These are phyloP conservation scores for Hucho hucho DNA, from an alignment of 2,113 vertebrate species.

Conservation along the genomic window DNA sequence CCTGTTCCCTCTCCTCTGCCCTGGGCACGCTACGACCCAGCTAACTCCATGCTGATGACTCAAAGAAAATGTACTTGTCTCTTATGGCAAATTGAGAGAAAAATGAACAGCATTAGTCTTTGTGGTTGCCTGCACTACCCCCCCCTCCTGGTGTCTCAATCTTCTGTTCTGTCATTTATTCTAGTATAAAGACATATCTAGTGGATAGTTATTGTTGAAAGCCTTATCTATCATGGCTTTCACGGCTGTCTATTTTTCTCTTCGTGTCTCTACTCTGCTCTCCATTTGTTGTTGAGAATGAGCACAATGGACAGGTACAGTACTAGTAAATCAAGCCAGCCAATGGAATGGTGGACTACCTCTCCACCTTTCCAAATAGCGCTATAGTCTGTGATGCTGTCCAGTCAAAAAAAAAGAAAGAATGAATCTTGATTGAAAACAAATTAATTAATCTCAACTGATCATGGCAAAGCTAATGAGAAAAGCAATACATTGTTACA, in stretches of 20 bases:
- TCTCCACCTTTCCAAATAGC: background rate
- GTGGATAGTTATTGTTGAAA: too few relatives aligned
- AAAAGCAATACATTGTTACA: too few relatives aligned
- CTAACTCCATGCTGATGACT: conserved; percentile 63
- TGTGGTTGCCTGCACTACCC: background rate
- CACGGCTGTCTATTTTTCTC: too few relatives aligned
- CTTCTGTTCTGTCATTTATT: conserved; percentile 15
- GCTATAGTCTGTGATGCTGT: background rate
- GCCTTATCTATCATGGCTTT: too few relatives aligned
- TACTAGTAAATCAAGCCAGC: background rate
- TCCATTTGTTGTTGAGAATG: too few relatives aligned
- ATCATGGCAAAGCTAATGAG: background rate
- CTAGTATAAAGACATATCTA: background rate
- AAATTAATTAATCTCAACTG: background rate
- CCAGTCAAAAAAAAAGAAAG: background rate
- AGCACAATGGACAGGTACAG: too few relatives aligned
- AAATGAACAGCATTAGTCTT: conserved; percentile 8
- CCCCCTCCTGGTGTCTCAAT: background rate
- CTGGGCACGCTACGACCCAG: conserved; percentile 58
- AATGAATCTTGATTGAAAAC: background rate
- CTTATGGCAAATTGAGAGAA: conserved; percentile 25
- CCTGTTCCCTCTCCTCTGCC: conserved; percentile 56
- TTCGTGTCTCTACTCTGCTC: too few relatives aligned
- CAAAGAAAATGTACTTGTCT: conserved; percentile 48
- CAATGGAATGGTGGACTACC: background rate